Conservation (phyloP, 1,140 invertebrate genomes). For the Hylyphantes graminicola region DNA sequence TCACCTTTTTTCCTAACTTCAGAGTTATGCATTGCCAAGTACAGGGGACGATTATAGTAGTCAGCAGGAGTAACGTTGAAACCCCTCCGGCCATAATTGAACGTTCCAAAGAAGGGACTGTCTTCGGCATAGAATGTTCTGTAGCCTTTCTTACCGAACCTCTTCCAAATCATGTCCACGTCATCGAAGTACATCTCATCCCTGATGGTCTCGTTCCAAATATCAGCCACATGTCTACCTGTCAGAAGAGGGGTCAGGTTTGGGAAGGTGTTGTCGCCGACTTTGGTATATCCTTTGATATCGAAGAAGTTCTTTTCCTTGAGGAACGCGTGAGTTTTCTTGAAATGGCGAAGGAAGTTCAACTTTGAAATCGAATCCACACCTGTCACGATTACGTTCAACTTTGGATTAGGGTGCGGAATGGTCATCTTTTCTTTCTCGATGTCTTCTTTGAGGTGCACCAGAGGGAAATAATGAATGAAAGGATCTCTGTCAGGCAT, state of each 20-base stretch:
- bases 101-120: slow-evolving; percentile 69
- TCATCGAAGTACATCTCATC: slow-evolving; percentile 66
- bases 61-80: slow-evolving; percentile 69
- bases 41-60: slow-evolving; percentile 69
- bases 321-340: slow-evolving; percentile 56
- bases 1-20: slow-evolving; percentile 47
- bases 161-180: slow-evolving; percentile 71
- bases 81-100: slow-evolving; percentile 69
- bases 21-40: slow-evolving; percentile 46
- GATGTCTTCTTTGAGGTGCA: slow-evolving; percentile 36
- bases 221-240: slow-evolving; percentile 52
- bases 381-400: slow-evolving; percentile 64
- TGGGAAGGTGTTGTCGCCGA: slow-evolving; percentile 66
- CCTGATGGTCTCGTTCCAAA: slow-evolving; percentile 45
- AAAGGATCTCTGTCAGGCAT: slow-evolving; percentile 11
- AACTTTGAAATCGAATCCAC: slow-evolving; percentile 65
- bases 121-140: slow-evolving; percentile 71
- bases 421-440: slow-evolving; percentile 11
- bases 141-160: slow-evolving; percentile 69
- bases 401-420: neutral
- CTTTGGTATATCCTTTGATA: slow-evolving; percentile 65
- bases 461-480: slow-evolving; percentile 52
- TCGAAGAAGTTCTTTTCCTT: slow-evolving; percentile 58
- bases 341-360: slow-evolving; percentile 65
- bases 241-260: slow-evolving; percentile 65